phyloP scores from a whole-genome alignment of 2,888 invertebrate genomes.

The Griposia aprilina region DNA sequence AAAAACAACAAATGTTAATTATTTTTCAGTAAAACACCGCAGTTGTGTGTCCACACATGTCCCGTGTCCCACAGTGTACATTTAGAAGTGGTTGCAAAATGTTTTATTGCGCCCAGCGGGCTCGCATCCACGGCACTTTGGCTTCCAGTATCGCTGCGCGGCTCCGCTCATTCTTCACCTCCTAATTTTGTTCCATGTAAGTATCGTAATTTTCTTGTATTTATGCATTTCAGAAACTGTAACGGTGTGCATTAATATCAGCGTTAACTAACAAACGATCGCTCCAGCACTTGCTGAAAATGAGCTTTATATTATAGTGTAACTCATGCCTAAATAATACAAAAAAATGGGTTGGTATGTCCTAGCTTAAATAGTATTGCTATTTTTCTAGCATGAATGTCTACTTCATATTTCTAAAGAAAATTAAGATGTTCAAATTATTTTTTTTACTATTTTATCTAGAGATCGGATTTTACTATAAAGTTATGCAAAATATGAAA shows the following conservation, averaged over 20 bases:
- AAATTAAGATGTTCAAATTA: background rate
- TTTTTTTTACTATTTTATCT: background rate
- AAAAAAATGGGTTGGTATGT: background rate
- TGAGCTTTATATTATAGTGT: background rate
- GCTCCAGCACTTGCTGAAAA: background rate
- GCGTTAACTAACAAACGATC: background rate
- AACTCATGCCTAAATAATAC: background rate
- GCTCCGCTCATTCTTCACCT: slow-evolving; percentile 23
- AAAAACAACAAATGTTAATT: background rate
- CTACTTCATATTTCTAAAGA: background rate
- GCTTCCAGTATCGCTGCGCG: background rate
- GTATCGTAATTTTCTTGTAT: background rate
- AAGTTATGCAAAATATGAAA: slow-evolving; percentile 7
- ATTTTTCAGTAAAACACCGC: background rate
- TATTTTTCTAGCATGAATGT: background rate
- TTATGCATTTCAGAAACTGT: background rate
- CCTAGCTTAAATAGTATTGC: background rate
- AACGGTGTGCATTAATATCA: background rate
- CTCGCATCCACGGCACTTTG: background rate
- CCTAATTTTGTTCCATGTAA: slow-evolving; percentile 3
- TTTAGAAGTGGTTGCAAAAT: slow-evolving; percentile 40
- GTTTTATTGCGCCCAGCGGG: slow-evolving; percentile 47
- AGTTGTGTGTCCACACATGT: slow-evolving; percentile 10
- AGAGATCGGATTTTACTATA: background rate
- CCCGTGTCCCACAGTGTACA: slow-evolving; percentile 19